phyloP scores from a whole-genome alignment of 2,113 vertebrate species.

The Etheostoma spectabile region DNA sequence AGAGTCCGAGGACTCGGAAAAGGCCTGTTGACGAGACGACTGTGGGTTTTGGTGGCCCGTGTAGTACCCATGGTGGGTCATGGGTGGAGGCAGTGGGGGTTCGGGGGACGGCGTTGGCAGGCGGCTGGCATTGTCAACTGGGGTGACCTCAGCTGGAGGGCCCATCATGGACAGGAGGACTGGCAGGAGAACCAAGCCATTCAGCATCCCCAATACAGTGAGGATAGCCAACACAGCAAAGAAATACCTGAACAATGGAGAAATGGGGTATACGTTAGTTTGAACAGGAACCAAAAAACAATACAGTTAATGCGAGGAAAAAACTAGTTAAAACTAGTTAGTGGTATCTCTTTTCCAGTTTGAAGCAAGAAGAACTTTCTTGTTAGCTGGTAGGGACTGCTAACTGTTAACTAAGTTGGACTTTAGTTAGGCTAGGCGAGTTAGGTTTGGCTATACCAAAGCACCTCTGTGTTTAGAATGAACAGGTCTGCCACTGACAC shows the following conservation, averaged over 20 bases:
- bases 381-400: conserved; percentile 3
- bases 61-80: conserved; percentile 87
- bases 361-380: neutral
- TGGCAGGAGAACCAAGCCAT: conserved; percentile 94
- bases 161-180: conserved; percentile 95
- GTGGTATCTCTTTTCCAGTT: neutral
- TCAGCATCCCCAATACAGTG: conserved; percentile 94
- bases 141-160: conserved; percentile 91
- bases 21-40: conserved; percentile 76
- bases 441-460: conserved; percentile 7
- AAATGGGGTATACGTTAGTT: conserved; percentile 9
- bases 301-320: neutral
- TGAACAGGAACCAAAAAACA: neutral
- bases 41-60: conserved; percentile 75
- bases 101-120: conserved; percentile 81
- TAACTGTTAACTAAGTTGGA: neutral
- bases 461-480: conserved; percentile 33
- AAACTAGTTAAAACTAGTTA: neutral
- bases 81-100: conserved; percentile 75
- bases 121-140: conserved; percentile 74
- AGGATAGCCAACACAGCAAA: conserved; percentile 95
- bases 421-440: neutral
- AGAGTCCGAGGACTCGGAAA: conserved; percentile 85
- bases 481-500: conserved; percentile 29
- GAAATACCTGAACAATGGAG: conserved; percentile 89